A percentile compares a stretch with the other conserved stretches of the same genome.
Conservation (phyloP, 2,888 invertebrate species). For the Melolontha melolontha region DNA sequence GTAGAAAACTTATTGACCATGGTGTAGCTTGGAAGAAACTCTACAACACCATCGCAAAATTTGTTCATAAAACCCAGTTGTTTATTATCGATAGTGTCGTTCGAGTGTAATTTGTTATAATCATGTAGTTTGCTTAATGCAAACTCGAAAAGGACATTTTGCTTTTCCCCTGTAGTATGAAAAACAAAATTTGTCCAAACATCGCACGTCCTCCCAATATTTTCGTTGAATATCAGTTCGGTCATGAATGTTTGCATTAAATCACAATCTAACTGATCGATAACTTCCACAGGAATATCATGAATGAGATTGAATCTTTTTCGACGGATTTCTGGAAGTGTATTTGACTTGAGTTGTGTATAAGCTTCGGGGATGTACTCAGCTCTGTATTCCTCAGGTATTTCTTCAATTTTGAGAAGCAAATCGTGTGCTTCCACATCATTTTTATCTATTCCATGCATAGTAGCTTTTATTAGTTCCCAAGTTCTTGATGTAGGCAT, state of each 20-base stretch:
- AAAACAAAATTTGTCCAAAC: constrained; percentile 12
- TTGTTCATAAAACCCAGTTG: not conserved
- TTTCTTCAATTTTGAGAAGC: not conserved
- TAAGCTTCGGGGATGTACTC: constrained; percentile 13
- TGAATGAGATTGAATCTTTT: constrained; percentile 10
- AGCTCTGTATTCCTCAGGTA: constrained; percentile 13
- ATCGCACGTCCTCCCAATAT: not conserved
- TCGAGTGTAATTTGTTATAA: not conserved
- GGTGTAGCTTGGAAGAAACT: not conserved
- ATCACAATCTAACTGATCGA: constrained; percentile 6
- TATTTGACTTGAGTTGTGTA: constrained; percentile 3
- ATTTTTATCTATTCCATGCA: constrained; percentile 21
- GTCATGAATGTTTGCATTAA: constrained; percentile 10
- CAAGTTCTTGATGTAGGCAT: constrained; percentile 1
- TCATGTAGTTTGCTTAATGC: constrained; percentile 1
- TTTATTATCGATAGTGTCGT: not conserved
- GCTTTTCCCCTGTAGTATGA: constrained; percentile 2
- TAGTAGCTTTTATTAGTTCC: constrained; percentile 15
- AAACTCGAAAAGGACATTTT: constrained; percentile 10
- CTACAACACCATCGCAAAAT: not conserved
- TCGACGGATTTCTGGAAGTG: not conserved
- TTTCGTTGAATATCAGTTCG: constrained; percentile 4
- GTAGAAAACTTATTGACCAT: too few relatives aligned
- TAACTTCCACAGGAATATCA: not conserved
- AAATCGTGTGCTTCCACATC: constrained; percentile 14